Conservation (phyloP, 2,888 invertebrate genomes). For the Corythucha ciliata region DNA sequence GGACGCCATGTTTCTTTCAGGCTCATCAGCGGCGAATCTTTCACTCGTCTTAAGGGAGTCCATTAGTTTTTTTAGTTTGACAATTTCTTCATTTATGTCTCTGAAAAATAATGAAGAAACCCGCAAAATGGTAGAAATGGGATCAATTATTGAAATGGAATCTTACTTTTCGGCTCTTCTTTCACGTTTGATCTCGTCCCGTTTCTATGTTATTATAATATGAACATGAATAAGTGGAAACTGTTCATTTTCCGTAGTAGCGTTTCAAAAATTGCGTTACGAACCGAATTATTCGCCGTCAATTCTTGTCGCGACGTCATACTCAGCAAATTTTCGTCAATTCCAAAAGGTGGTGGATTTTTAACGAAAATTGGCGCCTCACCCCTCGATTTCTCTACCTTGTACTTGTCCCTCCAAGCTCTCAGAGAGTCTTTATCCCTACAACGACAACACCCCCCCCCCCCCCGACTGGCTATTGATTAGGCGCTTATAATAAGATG, state of each 20-base stretch:
- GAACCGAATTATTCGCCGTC: neutral
- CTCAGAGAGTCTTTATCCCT: neutral
- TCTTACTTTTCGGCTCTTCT: too few relatives aligned
- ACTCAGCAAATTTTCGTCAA: neutral
- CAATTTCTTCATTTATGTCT: conserved; percentile 4
- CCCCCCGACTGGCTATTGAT: too few relatives aligned
- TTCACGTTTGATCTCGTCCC: too few relatives aligned
- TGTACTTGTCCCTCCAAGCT: neutral
- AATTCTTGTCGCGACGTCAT: neutral
- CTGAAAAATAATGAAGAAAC: neutral
- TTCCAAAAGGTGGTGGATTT: neutral
- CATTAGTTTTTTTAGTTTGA: neutral
- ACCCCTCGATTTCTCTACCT: neutral
- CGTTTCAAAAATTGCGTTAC: neutral
- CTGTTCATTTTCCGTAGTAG: too few relatives aligned
- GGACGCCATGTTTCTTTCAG: neutral
- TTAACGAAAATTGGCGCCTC: neutral
- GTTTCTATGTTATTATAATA: too few relatives aligned
- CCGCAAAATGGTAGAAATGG: too few relatives aligned
- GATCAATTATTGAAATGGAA: too few relatives aligned
- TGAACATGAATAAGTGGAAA: too few relatives aligned
- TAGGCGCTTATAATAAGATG: too few relatives aligned
- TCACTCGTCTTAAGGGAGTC: neutral
- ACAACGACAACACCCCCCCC: neutral
- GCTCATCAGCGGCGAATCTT: neutral